These are phyloP conservation scores for Atta cephalotes DNA, from an alignment of 1,140 invertebrate genomes.

Conservation along the genomic window DNA sequence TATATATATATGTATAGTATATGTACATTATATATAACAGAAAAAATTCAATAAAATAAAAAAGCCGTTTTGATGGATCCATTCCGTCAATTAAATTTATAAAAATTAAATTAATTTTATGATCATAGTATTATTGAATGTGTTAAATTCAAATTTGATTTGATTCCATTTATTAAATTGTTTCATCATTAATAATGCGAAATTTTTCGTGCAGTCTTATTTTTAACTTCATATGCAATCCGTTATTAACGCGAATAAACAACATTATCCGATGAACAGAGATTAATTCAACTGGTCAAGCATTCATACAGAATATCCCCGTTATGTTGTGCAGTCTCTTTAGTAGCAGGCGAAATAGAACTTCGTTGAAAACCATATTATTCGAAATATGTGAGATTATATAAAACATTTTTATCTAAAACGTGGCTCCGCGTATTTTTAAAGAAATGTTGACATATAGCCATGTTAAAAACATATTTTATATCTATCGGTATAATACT, in stretches of 20 bases:
- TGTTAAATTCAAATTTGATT: background rate
- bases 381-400: conserved; percentile 2
- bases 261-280: conserved; percentile 54
- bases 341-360: conserved; percentile 15
- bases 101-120: background rate
- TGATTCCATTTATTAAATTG: background rate
- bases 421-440: background rate
- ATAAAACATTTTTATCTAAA: background rate
- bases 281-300: conserved; percentile 66
- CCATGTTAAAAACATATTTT: too few relatives aligned
- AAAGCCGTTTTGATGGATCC: too few relatives aligned
- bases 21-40: too few relatives aligned
- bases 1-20: too few relatives aligned
- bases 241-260: conserved; percentile 39
- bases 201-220: background rate
- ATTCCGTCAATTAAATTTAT: background rate
- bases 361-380: background rate
- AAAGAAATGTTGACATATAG: background rate
- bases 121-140: background rate
- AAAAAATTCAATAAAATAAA: too few relatives aligned
- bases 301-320: conserved; percentile 36
- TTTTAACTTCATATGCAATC: conserved; percentile 25
- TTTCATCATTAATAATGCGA: background rate
- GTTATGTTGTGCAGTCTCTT: conserved; percentile 52
- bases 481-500: background rate